phyloP scores from a whole-genome alignment of 2,797 vertebrate species.

The Clarias pachynema region DNA sequence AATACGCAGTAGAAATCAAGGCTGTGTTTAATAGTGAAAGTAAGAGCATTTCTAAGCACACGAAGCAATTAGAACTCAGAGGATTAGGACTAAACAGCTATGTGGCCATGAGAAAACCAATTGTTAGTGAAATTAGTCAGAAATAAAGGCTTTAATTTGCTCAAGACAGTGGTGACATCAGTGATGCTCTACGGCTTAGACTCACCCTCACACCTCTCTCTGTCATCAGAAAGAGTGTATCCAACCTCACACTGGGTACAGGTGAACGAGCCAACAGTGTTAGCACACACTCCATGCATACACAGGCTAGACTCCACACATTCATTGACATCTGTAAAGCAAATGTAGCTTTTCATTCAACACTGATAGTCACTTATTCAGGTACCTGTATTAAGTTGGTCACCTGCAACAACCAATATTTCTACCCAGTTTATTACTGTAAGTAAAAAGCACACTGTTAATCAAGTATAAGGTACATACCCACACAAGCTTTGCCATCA shows the following conservation, averaged over 20 bases:
- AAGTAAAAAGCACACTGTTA: not conserved
- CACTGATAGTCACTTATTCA: not conserved
- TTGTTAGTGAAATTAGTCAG: too few species aligned
- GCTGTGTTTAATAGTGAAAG: too few species aligned
- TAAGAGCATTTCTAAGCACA: too few species aligned
- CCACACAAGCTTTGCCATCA: constrained; percentile 82
- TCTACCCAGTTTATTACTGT: not conserved
- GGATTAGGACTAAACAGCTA: too few species aligned
- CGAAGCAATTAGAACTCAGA: too few species aligned
- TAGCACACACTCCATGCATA: constrained; percentile 77
- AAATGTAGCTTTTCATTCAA: constrained; percentile 67
- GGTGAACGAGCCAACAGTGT: constrained; percentile 84
- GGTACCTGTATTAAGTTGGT: not conserved
- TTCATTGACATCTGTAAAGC: constrained; percentile 84
- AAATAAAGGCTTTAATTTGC: too few species aligned
- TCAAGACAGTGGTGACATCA: too few species aligned
- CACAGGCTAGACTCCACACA: constrained; percentile 75
- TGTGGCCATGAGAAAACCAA: too few species aligned
- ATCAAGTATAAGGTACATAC: constrained; percentile 67
- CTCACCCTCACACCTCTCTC: constrained; percentile 88
- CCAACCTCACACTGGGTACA: constrained; percentile 85
- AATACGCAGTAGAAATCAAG: too few species aligned
- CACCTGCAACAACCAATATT: not conserved
- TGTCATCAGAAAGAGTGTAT: constrained; percentile 84
- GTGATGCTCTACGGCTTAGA: constrained; percentile 34